Conservation (phyloP, 1,140 invertebrate genomes). For the Gonatopus flavifemur region DNA sequence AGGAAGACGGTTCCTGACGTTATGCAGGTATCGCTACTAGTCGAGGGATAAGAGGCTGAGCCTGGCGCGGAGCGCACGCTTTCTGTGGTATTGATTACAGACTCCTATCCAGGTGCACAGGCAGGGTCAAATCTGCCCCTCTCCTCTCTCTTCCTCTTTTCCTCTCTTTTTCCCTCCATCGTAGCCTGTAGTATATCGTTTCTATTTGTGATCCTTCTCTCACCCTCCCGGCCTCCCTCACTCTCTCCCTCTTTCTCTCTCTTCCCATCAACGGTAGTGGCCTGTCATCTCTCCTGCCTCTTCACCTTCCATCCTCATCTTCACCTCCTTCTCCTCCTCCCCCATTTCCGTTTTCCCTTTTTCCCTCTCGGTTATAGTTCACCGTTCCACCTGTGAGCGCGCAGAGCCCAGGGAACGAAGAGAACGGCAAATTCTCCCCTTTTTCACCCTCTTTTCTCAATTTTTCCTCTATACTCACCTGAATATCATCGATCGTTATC, state of each 20-base stretch:
- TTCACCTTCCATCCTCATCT: constrained; percentile 20
- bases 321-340: constrained; percentile 5
- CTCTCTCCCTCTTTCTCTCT: constrained; percentile 16
- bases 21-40: constrained; percentile 37
- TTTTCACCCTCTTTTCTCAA: too few species aligned
- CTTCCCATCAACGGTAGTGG: too few species aligned
- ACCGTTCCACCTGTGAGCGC: too few species aligned
- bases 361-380: constrained; percentile 10
- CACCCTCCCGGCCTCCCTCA: constrained; percentile 1
- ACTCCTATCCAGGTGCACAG: constrained; percentile 48
- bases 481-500: constrained; percentile 21
- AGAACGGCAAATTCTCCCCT: too few species aligned
- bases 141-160: constrained; percentile 16
- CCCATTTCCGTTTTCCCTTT: background rate
- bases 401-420: too few species aligned
- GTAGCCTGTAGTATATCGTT: too few species aligned
- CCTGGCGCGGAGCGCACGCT: constrained; percentile 42
- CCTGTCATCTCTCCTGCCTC: constrained; percentile 12
- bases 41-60: constrained; percentile 33
- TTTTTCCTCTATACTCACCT: too few species aligned
- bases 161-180: constrained; percentile 19
- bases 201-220: background rate
- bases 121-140: constrained; percentile 44
- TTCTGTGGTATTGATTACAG: constrained; percentile 50
- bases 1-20: constrained; percentile 11